Percentiles rank a stretch among this genome's conserved stretches.
These are phyloP conservation scores for Prionailurus bengalensis DNA, from an alignment of 2,113 vertebrate genomes.

Conservation along the genomic window DNA sequence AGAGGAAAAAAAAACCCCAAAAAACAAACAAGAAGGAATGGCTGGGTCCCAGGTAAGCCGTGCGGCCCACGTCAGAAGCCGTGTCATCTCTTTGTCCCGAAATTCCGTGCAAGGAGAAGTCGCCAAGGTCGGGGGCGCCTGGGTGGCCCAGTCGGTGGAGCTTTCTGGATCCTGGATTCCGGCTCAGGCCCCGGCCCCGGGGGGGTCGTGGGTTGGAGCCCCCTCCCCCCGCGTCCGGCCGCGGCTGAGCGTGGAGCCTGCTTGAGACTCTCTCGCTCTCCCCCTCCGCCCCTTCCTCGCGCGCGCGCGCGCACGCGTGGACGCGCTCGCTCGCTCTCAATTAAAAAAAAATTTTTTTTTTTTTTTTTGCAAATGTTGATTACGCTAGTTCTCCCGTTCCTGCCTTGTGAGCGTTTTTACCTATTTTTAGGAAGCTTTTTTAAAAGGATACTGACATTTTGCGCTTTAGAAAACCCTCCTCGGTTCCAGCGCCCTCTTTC, in stretches of 20 bases:
- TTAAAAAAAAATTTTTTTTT: no score
- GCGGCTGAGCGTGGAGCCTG: no score
- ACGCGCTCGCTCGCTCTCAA: no score
- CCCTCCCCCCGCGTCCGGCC: no score
- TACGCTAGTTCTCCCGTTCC: no score
- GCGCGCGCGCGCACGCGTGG: no score
- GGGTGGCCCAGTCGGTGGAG: background rate
- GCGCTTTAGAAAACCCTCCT: background rate
- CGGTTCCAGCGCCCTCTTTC: background rate
- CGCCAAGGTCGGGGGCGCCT: background rate
- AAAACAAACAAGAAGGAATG: background rate
- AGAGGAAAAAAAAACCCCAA: no score
- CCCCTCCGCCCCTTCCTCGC: no score
- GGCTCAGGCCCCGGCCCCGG: background rate
- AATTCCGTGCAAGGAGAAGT: fast-evolving
- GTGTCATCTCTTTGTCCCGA: background rate
- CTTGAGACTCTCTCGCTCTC: no score
- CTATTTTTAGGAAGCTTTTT: background rate
- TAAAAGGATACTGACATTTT: background rate
- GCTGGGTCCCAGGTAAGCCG: background rate
- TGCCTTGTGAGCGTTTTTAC: no score
- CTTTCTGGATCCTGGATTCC: fast-evolving
- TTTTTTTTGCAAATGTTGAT: no score
- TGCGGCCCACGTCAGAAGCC: background rate
- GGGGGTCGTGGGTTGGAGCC: background rate